phyloP scores from a whole-genome alignment of 1,140 invertebrate species.

The Drosophila seguyi region DNA sequence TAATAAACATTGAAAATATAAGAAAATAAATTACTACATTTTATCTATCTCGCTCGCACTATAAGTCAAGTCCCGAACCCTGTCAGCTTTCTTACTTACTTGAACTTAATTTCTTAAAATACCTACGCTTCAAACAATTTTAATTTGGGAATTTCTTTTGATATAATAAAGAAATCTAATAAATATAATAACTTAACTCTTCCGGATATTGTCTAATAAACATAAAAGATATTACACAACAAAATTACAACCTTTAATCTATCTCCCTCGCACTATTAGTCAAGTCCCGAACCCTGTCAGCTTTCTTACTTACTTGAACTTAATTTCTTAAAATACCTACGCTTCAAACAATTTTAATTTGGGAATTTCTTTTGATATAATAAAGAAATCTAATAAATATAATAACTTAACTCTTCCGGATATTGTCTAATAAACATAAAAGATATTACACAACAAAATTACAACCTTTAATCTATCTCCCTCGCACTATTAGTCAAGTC shows the following conservation, averaged over 20 bases:
- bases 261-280: neutral
- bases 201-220: too few relatives aligned
- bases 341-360: neutral
- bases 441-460: neutral
- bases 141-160: neutral
- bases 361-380: conserved; percentile 1
- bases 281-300: neutral
- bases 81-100: neutral
- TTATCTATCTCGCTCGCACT: neutral
- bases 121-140: neutral
- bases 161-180: neutral
- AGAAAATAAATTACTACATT: neutral
- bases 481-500: neutral
- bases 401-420: too few relatives aligned
- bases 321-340: conserved; percentile 8
- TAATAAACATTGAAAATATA: too few relatives aligned
- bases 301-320: neutral
- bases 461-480: neutral
- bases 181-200: neutral
- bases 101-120: conserved; percentile 7
- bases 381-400: neutral
- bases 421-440: too few relatives aligned
- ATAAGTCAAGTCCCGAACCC: neutral
- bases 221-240: too few relatives aligned
- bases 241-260: neutral